A percentile compares a stretch with the other conserved stretches of the same genome.
phyloP scores from a whole-genome alignment of 2,113 vertebrate species.

The Butorides virescens region DNA sequence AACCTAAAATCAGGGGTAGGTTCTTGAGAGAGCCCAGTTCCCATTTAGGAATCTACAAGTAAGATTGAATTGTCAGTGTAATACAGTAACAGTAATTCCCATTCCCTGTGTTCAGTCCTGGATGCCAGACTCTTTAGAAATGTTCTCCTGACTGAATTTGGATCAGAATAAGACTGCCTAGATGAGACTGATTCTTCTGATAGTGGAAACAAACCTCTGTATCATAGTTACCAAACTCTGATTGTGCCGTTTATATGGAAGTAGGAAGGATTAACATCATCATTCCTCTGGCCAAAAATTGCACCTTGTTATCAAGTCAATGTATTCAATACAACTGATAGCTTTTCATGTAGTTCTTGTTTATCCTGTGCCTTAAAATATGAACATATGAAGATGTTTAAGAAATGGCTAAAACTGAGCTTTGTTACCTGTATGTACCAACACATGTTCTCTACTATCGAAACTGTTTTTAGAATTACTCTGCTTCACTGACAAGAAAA shows the following conservation, averaged over 20 bases:
- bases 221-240: background rate
- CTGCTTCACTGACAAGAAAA: constrained; percentile 39
- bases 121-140: background rate
- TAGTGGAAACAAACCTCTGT: background rate
- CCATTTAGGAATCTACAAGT: background rate
- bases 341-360: constrained; percentile 70
- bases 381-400: constrained; percentile 42
- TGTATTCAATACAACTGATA: constrained; percentile 18
- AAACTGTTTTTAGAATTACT: constrained; percentile 28
- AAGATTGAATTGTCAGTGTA: background rate
- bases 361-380: constrained; percentile 86
- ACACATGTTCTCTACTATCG: constrained; percentile 19
- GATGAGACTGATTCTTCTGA: background rate
- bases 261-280: background rate
- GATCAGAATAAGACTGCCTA: background rate
- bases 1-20: background rate
- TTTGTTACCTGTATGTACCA: constrained; percentile 32
- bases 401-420: constrained; percentile 42
- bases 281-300: constrained; percentile 11
- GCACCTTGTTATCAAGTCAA: constrained; percentile 5
- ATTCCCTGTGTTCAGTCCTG: background rate
- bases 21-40: background rate
- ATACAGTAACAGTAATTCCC: background rate
- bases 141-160: background rate
- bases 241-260: background rate